phyloP scores from a whole-genome alignment of 2,113 vertebrate genomes.

The Ammodytes dubius region DNA sequence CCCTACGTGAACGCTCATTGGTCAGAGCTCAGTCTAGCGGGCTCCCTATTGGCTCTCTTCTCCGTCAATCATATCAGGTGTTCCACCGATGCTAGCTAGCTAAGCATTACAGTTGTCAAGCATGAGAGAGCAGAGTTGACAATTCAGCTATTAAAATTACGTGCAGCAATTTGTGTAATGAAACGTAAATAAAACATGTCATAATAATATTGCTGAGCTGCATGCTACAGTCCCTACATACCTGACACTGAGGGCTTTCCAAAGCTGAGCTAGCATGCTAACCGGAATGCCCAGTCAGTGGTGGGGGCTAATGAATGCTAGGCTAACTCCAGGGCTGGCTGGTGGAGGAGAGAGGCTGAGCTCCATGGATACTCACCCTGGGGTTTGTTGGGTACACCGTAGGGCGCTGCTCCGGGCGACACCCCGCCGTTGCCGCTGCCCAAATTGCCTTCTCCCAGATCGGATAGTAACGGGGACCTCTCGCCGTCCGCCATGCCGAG shows the following conservation, averaged over 20 bases:
- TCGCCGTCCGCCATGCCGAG: slow-evolving; percentile 88
- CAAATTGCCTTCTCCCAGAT: slow-evolving; percentile 83
- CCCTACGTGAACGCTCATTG: slow-evolving; percentile 35
- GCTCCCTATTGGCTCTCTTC: slow-evolving; percentile 37
- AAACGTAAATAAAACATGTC: neutral
- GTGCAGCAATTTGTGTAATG: too few relatives aligned
- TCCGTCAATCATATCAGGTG: slow-evolving; percentile 75
- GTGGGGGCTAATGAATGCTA: slow-evolving; percentile 44
- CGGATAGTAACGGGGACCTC: slow-evolving; percentile 87
- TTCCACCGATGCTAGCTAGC: slow-evolving; percentile 55
- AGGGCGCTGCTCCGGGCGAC: slow-evolving; percentile 79
- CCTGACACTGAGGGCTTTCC: neutral
- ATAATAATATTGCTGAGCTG: neutral
- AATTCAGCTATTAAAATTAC: neutral
- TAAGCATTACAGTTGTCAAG: slow-evolving; percentile 16
- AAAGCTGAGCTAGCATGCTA: slow-evolving; percentile 34
- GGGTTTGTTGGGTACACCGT: slow-evolving; percentile 83
- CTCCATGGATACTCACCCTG: slow-evolving; percentile 81
- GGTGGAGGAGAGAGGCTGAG: slow-evolving; percentile 41
- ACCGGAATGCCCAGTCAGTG: slow-evolving; percentile 53
- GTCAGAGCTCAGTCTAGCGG: slow-evolving; percentile 32
- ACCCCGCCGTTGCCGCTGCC: slow-evolving; percentile 81
- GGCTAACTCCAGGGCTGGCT: slow-evolving; percentile 35
- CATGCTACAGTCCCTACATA: neutral
- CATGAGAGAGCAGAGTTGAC: neutral